Evolutionary conservation across 2,113 vertebrate species (phyloP).

Genomic region (Tonatia bakeri): DNA sequence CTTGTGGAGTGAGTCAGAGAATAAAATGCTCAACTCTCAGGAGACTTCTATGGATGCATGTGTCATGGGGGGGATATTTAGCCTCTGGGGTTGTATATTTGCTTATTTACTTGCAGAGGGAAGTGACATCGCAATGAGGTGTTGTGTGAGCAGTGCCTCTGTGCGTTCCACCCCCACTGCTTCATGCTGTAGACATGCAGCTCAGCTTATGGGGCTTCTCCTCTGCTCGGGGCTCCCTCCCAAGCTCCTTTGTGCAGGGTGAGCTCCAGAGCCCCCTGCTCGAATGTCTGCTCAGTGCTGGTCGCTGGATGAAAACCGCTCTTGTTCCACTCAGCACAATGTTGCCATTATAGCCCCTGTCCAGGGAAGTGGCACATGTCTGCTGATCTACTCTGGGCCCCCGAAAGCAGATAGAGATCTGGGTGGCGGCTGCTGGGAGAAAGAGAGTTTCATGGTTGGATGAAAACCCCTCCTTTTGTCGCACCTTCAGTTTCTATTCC

Average conservation of each 20-base stretch:
- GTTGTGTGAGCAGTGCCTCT: not conserved
- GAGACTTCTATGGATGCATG: not conserved
- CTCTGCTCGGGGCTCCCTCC: not conserved
- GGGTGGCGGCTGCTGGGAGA: not conserved
- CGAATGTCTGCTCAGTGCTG: not conserved
- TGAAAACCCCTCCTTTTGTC: not conserved
- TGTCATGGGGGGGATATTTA: not conserved
- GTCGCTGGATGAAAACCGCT: constrained; percentile 57
- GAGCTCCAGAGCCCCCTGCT: not conserved
- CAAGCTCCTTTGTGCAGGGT: not conserved
- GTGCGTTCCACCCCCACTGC: not conserved
- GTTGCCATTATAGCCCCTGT: constrained; percentile 53
- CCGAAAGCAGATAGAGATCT: constrained; percentile 26
- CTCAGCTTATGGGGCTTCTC: not conserved
- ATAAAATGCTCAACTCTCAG: not conserved
- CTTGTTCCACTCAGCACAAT: constrained; percentile 70
- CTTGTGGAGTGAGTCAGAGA: not conserved
- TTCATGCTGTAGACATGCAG: not conserved
- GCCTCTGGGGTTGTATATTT: not conserved
- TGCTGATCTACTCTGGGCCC: not conserved
- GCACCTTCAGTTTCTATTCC: not conserved
- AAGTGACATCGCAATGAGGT: not conserved
- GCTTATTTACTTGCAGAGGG: not conserved
- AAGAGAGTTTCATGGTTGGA: not conserved
- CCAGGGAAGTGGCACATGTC: constrained; percentile 57